A percentile compares a stretch with the other conserved stretches of the same genome.
Conservation (phyloP, 2,797 vertebrate genomes). For the Acomys russatus region DNA sequence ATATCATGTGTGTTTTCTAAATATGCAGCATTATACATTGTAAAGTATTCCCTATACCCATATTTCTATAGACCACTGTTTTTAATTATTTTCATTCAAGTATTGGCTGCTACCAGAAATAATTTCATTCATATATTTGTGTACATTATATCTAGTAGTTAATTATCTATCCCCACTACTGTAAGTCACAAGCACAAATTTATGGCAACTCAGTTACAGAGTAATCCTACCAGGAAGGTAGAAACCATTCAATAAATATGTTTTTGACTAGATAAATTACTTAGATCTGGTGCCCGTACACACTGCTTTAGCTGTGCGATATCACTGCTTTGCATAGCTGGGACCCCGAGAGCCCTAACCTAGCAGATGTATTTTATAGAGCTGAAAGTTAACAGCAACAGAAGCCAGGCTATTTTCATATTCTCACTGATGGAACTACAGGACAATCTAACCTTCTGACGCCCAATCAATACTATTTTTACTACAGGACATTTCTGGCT, state of each 20-base stretch:
- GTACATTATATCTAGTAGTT: not conserved
- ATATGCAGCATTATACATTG: not conserved
- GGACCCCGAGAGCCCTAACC: not conserved
- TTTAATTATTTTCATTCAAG: not conserved
- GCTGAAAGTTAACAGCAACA: not conserved
- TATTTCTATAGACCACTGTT: not conserved
- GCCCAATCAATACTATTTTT: not conserved
- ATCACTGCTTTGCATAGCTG: not conserved
- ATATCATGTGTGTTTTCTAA: not conserved
- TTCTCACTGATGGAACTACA: not conserved
- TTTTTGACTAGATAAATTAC: not conserved
- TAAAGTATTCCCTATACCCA: fast-evolving
- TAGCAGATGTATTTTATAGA: not conserved
- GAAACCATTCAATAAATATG: not conserved
- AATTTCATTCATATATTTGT: not conserved
- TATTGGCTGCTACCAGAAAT: not conserved
- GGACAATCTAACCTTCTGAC: not conserved
- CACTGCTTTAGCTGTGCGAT: not conserved
- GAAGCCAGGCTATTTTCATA: not conserved
- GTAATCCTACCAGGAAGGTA: not conserved
- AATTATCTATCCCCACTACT: not conserved
- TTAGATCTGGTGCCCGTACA: too few species aligned
- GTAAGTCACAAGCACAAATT: not conserved
- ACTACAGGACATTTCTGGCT: not conserved
- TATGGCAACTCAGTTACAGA: not conserved